phyloP scores from a whole-genome alignment of 1,140 invertebrate genomes.

The Lasioglossum baleicum region DNA sequence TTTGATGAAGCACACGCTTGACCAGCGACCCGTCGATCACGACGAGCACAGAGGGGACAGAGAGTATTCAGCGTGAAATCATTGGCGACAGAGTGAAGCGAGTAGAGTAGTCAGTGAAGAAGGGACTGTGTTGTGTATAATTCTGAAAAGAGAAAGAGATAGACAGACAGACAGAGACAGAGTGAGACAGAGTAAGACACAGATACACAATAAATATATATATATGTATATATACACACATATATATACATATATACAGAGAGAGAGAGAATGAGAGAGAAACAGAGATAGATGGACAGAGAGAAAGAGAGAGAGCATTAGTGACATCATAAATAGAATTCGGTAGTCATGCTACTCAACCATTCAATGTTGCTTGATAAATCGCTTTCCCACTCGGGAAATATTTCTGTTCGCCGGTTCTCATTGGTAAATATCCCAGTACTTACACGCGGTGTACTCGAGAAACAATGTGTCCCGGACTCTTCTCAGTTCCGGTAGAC shows the following conservation, averaged over 20 bases:
- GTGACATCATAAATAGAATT: neutral
- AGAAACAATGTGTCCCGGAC: no score
- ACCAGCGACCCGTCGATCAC: conserved; percentile 29
- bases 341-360: neutral
- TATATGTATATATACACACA: no score
- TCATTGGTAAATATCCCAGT: no score
- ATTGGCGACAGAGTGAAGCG: neutral
- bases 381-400: neutral
- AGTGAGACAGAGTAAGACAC: no score
- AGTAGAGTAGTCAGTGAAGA: neutral
- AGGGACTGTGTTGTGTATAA: neutral
- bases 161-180: conserved; percentile 7
- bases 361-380: neutral
- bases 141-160: conserved; percentile 28
- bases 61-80: conserved; percentile 6
- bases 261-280: conserved; percentile 9
- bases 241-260: conserved; percentile 4
- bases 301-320: conserved; percentile 4
- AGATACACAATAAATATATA: no score
- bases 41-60: conserved; percentile 15
- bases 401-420: neutral
- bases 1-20: conserved; percentile 59
- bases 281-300: neutral
- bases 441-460: no score
- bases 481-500: no score